Percentiles rank a stretch among this genome's conserved stretches.
phyloP scores from a whole-genome alignment of 37 sponge, comb jelly and placozoan species.

The Theonella swinhoei region DNA sequence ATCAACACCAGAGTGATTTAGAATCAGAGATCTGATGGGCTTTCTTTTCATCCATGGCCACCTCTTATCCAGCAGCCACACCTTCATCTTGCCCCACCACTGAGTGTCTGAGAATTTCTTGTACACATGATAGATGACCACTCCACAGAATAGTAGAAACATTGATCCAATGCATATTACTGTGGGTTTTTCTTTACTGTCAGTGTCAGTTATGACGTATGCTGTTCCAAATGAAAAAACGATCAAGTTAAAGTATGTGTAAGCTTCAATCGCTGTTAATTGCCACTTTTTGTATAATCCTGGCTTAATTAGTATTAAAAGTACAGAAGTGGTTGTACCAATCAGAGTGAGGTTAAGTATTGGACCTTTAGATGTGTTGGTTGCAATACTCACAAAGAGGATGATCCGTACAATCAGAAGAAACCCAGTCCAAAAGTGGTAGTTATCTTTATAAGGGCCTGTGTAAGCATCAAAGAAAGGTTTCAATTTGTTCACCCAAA shows the following conservation, averaged over 20 bases:
- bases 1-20: neutral
- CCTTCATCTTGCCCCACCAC: neutral
- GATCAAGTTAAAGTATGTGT: neutral
- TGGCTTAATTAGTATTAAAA: neutral
- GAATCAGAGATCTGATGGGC: neutral
- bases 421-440: conserved; percentile 20
- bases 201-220: too few relatives aligned
- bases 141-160: neutral
- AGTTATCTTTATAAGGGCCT: conserved; percentile 4
- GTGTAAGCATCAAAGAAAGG: conserved; percentile 20
- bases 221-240: neutral
- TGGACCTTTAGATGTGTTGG: neutral
- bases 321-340: neutral
- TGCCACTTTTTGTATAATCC: conserved; percentile 12
- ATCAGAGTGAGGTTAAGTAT: neutral
- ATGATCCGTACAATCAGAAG: neutral
- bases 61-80: neutral
- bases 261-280: neutral
- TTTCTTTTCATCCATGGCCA: neutral
- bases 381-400: neutral
- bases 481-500: conserved; percentile 12
- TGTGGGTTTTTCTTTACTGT: neutral
- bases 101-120: neutral
- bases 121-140: neutral
- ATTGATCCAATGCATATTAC: neutral